Evolutionary conservation across 2,113 vertebrate genomes (phyloP).

Genomic region (Polypterus bichir): DNA sequence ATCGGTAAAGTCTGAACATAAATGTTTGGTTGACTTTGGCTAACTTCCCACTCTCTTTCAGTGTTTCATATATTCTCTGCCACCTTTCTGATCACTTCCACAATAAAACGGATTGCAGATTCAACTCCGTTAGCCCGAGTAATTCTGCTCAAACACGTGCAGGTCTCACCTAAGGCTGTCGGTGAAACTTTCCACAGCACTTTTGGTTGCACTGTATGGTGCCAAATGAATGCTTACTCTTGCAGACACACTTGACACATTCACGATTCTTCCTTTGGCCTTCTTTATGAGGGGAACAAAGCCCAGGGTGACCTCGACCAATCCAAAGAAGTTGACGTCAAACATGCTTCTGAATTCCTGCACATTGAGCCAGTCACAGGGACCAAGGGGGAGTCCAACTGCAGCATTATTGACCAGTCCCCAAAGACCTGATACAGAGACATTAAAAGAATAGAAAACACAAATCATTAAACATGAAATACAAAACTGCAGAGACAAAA

Average conservation of each 20-base stretch:
- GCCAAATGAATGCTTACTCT: conserved; percentile 38
- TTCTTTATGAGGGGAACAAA: conserved; percentile 56
- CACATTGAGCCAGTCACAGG: conserved; percentile 50
- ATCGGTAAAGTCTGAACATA: too few relatives aligned
- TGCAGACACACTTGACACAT: conserved; percentile 56
- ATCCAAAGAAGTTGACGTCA: conserved; percentile 51
- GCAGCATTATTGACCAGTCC: conserved; percentile 70
- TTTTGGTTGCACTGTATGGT: conserved; percentile 59
- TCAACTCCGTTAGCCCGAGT: too few relatives aligned
- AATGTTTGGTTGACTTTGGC: too few relatives aligned
- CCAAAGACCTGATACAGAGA: conserved; percentile 54
- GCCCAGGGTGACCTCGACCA: conserved; percentile 54
- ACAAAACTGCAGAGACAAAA: too few relatives aligned
- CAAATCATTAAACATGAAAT: too few relatives aligned
- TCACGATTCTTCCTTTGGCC: conserved; percentile 55
- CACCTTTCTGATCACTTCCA: too few relatives aligned
- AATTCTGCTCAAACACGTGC: too few relatives aligned
- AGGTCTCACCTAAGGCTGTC: conserved; percentile 53
- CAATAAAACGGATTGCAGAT: too few relatives aligned
- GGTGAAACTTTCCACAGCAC: conserved; percentile 64
- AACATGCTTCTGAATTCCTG: conserved; percentile 53
- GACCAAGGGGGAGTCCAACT: conserved; percentile 31
- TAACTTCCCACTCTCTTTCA: too few relatives aligned
- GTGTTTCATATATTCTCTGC: too few relatives aligned
- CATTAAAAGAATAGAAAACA: too few relatives aligned